Conservation (phyloP, 2,888 invertebrate genomes). For the Rhingia campestris region DNA sequence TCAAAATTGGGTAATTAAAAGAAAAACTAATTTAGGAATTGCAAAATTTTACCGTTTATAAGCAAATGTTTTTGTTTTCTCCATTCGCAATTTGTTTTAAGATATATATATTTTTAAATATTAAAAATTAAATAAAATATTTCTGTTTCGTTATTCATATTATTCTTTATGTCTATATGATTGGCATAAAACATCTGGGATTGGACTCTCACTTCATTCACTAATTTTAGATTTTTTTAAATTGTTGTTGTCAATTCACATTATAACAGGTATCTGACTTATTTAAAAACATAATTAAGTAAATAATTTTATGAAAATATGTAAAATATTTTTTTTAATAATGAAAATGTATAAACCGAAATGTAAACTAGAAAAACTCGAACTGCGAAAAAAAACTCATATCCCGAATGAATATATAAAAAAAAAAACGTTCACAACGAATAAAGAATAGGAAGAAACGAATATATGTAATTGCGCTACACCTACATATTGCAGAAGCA, state of each 20-base stretch:
- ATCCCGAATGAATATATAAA: slow-evolving; percentile 15
- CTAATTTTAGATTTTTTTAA: slow-evolving; percentile 67
- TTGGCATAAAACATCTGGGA: slow-evolving; percentile 75
- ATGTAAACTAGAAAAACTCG: slow-evolving; percentile 13
- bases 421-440: slow-evolving; percentile 37
- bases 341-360: background rate
- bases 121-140: slow-evolving; percentile 17
- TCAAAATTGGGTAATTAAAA: too few relatives aligned
- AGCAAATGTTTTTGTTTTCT: slow-evolving; percentile 5
- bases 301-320: slow-evolving; percentile 1
- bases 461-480: slow-evolving; percentile 35
- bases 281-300: slow-evolving; percentile 10
- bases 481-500: slow-evolving; percentile 52
- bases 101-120: slow-evolving; percentile 1
- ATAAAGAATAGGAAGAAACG: slow-evolving; percentile 40
- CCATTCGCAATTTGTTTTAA: slow-evolving; percentile 41
- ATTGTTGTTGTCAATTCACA: slow-evolving; percentile 14
- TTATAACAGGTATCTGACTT: slow-evolving; percentile 36
- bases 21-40: too few relatives aligned
- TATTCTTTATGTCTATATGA: slow-evolving; percentile 32
- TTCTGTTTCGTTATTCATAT: slow-evolving; percentile 28
- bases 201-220: slow-evolving; percentile 50
- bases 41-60: slow-evolving; percentile 2
- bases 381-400: slow-evolving; percentile 29
- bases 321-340: background rate